These are phyloP conservation scores for Pyxicephalus adspersus DNA, from an alignment of 2,113 vertebrate species.

Conservation along the genomic window DNA sequence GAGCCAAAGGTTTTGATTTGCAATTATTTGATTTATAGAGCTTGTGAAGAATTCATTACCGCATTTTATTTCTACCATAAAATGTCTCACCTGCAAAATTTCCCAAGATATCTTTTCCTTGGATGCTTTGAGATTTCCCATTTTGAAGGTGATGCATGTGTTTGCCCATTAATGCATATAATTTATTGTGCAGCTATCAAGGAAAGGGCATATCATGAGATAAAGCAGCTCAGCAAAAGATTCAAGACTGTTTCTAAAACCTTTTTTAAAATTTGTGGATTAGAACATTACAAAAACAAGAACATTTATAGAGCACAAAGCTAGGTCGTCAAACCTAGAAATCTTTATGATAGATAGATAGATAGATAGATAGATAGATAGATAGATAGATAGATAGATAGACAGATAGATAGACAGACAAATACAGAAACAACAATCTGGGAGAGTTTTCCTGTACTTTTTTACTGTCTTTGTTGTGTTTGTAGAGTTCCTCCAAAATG, in stretches of 20 bases:
- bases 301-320: not conserved
- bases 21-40: slow-evolving; percentile 37
- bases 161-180: slow-evolving; percentile 37
- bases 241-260: slow-evolving; percentile 18
- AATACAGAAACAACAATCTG: too few relatives aligned
- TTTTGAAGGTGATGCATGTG: slow-evolving; percentile 5
- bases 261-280: slow-evolving; percentile 14
- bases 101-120: not conserved
- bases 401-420: too few relatives aligned
- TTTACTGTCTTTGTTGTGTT: too few relatives aligned
- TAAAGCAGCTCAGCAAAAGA: slow-evolving; percentile 27
- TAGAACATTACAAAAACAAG: slow-evolving; percentile 22
- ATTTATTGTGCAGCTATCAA: slow-evolving; percentile 15
- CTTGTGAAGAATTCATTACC: slow-evolving; percentile 26
- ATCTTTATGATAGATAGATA: too few relatives aligned
- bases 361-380: too few relatives aligned
- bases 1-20: slow-evolving; percentile 24
- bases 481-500: too few relatives aligned
- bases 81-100: slow-evolving; percentile 15
- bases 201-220: slow-evolving; percentile 16
- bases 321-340: not conserved
- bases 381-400: too few relatives aligned
- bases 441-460: too few relatives aligned
- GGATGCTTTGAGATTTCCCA: slow-evolving; percentile 6
- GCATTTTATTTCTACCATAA: slow-evolving; percentile 9